Evolutionary conservation across 2,888 invertebrate species (phyloP).

Genomic region (Athalia rosae): DNA sequence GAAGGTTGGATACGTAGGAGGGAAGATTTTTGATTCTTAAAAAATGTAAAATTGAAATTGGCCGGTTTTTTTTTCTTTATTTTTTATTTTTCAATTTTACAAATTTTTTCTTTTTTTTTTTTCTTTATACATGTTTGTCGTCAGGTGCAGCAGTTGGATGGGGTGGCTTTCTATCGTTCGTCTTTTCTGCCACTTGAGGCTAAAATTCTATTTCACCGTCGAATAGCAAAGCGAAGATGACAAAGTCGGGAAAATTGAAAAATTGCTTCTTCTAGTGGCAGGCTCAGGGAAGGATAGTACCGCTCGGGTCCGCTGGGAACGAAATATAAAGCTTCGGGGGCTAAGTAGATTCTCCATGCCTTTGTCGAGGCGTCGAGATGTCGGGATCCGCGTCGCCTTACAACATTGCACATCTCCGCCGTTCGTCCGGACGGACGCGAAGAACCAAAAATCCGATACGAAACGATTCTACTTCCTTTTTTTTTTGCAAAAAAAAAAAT

Average conservation of each 20-base stretch:
- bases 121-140: background rate
- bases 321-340: slow-evolving; percentile 58
- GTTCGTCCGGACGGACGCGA: background rate
- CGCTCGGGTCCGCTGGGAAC: slow-evolving; percentile 57
- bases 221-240: slow-evolving; percentile 72
- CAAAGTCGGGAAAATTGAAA: slow-evolving; percentile 73
- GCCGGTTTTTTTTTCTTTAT: too few relatives aligned
- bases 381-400: slow-evolving; percentile 6
- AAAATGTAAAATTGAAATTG: too few relatives aligned
- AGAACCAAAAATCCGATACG: background rate
- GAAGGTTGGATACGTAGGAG: too few relatives aligned
- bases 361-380: slow-evolving; percentile 56
- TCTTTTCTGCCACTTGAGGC: slow-evolving; percentile 57
- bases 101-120: background rate
- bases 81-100: too few relatives aligned
- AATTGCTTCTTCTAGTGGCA: slow-evolving; percentile 69
- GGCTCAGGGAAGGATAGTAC: slow-evolving; percentile 30
- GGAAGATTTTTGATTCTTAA: too few relatives aligned
- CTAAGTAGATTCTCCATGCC: slow-evolving; percentile 68
- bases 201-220: slow-evolving; percentile 71
- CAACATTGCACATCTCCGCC: background rate
- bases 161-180: slow-evolving; percentile 36
- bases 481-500: too few relatives aligned
- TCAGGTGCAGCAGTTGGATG: background rate
- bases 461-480: background rate